These are phyloP conservation scores for Rhinella marina DNA, from an alignment of 2,797 vertebrate species.

Conservation along the genomic window DNA sequence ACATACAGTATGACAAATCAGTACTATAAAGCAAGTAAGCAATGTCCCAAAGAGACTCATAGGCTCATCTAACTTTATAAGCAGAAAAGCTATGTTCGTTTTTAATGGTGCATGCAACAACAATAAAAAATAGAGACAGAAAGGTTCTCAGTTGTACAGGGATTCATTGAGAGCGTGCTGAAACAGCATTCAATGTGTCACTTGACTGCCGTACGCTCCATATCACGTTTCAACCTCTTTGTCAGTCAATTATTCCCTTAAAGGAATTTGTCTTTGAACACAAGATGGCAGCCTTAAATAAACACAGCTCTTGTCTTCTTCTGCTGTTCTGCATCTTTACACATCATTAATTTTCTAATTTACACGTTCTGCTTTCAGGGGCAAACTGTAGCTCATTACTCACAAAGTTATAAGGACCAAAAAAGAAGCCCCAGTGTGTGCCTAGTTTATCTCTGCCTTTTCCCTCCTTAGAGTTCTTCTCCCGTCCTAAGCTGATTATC, in stretches of 20 bases:
- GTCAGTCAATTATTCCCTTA: conserved; percentile 44
- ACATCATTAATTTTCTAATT: conserved; percentile 88
- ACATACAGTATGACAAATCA: conserved; percentile 36
- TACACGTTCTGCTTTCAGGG: conserved; percentile 85
- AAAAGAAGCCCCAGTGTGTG: background rate
- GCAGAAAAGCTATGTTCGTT: conserved; percentile 39
- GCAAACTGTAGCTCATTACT: conserved; percentile 85
- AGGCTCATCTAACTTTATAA: conserved; percentile 11
- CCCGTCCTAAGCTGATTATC: background rate
- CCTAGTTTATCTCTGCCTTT: background rate
- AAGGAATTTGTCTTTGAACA: conserved; percentile 82
- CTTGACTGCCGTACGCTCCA: background rate
- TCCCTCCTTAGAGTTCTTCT: too few relatives aligned
- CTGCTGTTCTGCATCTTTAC: conserved; percentile 81
- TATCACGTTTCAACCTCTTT: conserved; percentile 38
- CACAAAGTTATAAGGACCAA: conserved; percentile 77
- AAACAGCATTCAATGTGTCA: conserved; percentile 30
- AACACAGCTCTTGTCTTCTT: conserved; percentile 73
- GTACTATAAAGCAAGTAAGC: conserved; percentile 26
- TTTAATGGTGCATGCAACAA: conserved; percentile 46
- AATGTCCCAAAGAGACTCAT: conserved; percentile 29
- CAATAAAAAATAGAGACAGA: conserved; percentile 23
- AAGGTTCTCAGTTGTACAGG: conserved; percentile 17
- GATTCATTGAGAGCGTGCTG: conserved; percentile 29
- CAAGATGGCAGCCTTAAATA: conserved; percentile 87